Base-by-base conservation (phyloP, 1,140 invertebrate species). In the Apis laboriosa region DNA sequence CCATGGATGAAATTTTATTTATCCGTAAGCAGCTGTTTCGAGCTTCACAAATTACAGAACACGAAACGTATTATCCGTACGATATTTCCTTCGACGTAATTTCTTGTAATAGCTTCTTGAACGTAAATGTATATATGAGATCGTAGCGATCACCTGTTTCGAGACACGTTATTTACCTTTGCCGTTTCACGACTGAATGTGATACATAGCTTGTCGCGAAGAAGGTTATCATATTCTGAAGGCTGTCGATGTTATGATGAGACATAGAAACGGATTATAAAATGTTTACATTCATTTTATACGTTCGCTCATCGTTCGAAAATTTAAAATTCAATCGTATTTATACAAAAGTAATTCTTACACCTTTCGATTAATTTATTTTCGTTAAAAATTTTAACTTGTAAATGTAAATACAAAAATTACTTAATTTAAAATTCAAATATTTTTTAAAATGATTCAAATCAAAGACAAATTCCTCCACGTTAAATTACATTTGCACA, bases 141-240 rank as follows among this genome's bases (percentile, higher is more conserved):
- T 60, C 53, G 53, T 55, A 51, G 2, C 19, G 66, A 78, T 78
- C 76, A 70, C 66, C 66, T 78, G 64, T 78, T 79, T 63, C 43
- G 67, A 34, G 58, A 72, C 56, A 34, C 67, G 53, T 55, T 55
- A 60, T 60, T 60, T 60, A 60, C 58, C 58, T 55, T 24, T 77
- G 34, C 51, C 64, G 49, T 67, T 64, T 64, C 61, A n/a, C 49
- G 21, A 49, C 28, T 11, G 15, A 24, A 53, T 24, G 49, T 21
- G 49, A 76, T 43, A 43, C 34, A 43, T 0, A 55, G 58, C 63
- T 64, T 15, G 24, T 9, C 60, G 74, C 13, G 74, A 64, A 76
- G 74, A 61, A 53, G 74, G 8, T 68, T 77, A 67, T 68, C 63
- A 58, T 21, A 77, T 68, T 21, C 53, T 49, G 53, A 58, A 68